phyloP scores from a whole-genome alignment of 2,113 vertebrate species.

The Haemorhous mexicanus region DNA sequence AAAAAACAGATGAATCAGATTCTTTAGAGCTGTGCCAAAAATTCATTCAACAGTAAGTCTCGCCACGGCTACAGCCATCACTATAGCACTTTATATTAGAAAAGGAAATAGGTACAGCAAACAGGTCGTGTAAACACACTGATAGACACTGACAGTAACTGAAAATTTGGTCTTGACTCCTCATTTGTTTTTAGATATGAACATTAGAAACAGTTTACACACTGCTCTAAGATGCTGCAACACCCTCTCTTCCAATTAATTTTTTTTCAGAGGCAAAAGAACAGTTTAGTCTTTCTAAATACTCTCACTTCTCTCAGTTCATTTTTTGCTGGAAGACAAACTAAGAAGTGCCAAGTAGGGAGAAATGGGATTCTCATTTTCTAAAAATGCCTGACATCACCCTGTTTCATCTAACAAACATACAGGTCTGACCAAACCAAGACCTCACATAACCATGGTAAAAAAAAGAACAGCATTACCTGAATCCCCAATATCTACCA shows the following conservation, averaged over 20 bases:
- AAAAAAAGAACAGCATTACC: background rate
- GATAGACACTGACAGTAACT: background rate
- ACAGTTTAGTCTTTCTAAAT: background rate
- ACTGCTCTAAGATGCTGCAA: background rate
- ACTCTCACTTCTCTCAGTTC: background rate
- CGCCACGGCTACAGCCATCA: background rate
- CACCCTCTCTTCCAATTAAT: background rate
- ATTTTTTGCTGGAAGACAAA: background rate
- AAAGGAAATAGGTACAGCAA: background rate
- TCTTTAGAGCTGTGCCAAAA: background rate
- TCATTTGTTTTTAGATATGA: background rate
- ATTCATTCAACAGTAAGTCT: background rate
- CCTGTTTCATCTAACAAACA: background rate
- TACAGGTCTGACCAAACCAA: background rate
- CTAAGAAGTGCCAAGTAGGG: background rate
- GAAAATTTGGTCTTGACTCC: background rate
- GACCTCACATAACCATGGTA: background rate
- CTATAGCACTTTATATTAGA: background rate
- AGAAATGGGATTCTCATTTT: background rate
- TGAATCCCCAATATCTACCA: background rate
- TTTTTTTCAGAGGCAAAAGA: background rate
- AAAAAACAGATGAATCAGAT: background rate
- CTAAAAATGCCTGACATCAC: background rate
- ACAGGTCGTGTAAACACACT: background rate
- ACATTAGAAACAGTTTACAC: background rate